Conservation (phyloP, 2,113 vertebrate species). For the Pholis gunnellus region DNA sequence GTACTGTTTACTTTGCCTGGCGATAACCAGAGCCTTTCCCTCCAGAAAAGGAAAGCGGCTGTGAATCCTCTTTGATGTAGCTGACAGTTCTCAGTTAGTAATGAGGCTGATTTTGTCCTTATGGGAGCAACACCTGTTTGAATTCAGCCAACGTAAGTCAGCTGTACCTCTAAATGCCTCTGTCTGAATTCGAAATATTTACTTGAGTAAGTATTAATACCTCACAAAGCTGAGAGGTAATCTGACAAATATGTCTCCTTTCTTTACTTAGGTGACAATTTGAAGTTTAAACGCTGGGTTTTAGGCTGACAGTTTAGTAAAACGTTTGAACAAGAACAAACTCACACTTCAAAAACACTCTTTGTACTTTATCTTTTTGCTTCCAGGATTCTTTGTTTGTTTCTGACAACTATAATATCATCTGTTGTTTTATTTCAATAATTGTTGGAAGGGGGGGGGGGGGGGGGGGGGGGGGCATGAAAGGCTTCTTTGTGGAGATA, state of each 20-base stretch:
- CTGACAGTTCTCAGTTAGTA: slow-evolving; percentile 48
- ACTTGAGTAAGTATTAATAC: slow-evolving; percentile 10
- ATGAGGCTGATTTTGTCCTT: slow-evolving; percentile 51
- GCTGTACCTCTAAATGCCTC: slow-evolving; percentile 32
- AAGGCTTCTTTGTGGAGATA: slow-evolving; percentile 69
- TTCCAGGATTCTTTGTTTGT: slow-evolving; percentile 60
- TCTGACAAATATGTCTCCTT: slow-evolving; percentile 15
- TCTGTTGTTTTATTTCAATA: slow-evolving; percentile 68
- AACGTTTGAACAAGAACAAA: slow-evolving; percentile 46
- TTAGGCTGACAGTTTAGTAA: slow-evolving; percentile 42
- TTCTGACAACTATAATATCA: slow-evolving; percentile 52
- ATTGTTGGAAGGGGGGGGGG: slow-evolving; percentile 32
- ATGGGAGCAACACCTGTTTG: slow-evolving; percentile 51
- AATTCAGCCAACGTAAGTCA: slow-evolving; percentile 12
- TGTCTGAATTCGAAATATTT: slow-evolving; percentile 46
- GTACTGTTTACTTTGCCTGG: slow-evolving; percentile 41
- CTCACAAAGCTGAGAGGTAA: background rate
- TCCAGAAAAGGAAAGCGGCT: slow-evolving; percentile 35
- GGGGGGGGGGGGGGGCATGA: slow-evolving; percentile 47
- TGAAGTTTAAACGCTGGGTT: slow-evolving; percentile 39
- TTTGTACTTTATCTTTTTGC: slow-evolving; percentile 62
- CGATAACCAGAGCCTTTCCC: slow-evolving; percentile 42
- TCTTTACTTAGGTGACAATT: slow-evolving; percentile 23
- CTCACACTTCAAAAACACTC: slow-evolving; percentile 49
- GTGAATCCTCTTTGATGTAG: slow-evolving; percentile 58